Evolutionary conservation across 1,140 invertebrate species (phyloP).

Genomic region (Sminthurinus signatus): DNA sequence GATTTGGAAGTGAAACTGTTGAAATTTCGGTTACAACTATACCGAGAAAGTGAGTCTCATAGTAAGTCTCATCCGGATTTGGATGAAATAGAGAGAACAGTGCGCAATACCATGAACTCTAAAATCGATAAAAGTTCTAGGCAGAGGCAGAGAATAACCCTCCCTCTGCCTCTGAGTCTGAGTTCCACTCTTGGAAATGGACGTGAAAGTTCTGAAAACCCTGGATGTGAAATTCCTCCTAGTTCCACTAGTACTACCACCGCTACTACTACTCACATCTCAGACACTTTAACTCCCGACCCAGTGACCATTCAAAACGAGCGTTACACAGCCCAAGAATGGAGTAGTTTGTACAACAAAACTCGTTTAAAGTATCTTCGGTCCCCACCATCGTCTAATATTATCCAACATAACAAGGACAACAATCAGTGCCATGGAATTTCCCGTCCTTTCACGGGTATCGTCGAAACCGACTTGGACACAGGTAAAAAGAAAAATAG

Average conservation of each 20-base stretch:
- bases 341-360: conserved; percentile 10
- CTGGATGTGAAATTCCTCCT: background rate
- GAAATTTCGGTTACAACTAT: conserved; percentile 18
- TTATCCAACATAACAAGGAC: too few relatives aligned
- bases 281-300: conserved; percentile 10
- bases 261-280: background rate
- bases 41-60: conserved; percentile 31
- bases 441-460: too few relatives aligned
- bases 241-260: background rate
- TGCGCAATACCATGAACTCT: conserved; percentile 29
- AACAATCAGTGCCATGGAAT: too few relatives aligned
- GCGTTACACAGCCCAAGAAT: conserved; percentile 14
- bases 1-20: conserved; percentile 24
- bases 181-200: background rate
- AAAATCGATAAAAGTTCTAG: conserved; percentile 15
- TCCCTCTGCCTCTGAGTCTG: conserved; percentile 5
- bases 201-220: background rate
- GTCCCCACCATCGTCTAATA: too few relatives aligned
- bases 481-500: too few relatives aligned
- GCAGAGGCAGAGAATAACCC: conserved; percentile 2
- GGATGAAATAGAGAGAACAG: conserved; percentile 23
- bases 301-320: conserved; percentile 19
- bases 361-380: too few relatives aligned
- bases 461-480: too few relatives aligned
- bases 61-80: conserved; percentile 22